Evolutionary conservation across 2,888 invertebrate species (phyloP).

Genomic region (Lasioglossum malachurum): DNA sequence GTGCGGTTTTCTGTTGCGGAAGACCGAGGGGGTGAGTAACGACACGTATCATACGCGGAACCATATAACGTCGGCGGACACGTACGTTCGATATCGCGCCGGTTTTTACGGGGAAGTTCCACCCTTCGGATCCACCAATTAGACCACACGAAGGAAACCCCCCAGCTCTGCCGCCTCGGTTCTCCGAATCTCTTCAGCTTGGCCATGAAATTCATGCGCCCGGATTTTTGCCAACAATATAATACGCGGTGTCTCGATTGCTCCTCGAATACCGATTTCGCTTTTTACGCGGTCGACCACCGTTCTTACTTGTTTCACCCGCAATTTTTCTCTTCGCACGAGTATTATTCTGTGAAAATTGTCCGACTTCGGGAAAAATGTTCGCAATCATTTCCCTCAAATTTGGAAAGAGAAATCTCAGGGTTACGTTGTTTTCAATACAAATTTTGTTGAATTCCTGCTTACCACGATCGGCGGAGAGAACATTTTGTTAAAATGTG

Average conservation of each 20-base stretch:
- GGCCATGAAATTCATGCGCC: constrained; percentile 3
- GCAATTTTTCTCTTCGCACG: not conserved
- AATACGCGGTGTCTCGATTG: not conserved
- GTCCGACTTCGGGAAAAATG: not conserved
- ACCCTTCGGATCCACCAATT: constrained; percentile 73
- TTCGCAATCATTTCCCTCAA: not conserved
- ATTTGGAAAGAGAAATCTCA: not conserved
- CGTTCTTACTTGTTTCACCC: not conserved
- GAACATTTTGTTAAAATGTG: not conserved
- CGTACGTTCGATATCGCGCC: constrained; percentile 80
- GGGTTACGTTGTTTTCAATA: not conserved
- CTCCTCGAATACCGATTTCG: not conserved
- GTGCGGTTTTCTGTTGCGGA: constrained; percentile 69
- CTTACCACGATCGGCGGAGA: not conserved
- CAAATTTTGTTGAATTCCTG: not conserved
- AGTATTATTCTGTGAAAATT: not conserved
- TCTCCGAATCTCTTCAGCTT: constrained; percentile 46
- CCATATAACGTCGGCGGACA: constrained; percentile 75
- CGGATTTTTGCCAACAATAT: constrained; percentile 18
- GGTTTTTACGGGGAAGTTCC: constrained; percentile 76
- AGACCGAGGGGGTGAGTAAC: constrained; percentile 78
- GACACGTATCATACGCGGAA: constrained; percentile 80
- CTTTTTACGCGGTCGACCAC: not conserved
- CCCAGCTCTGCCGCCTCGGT: constrained; percentile 20
- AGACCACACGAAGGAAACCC: constrained; percentile 71